Conservation (phyloP, 1,140 invertebrate species). For the Ceratitis capitata region DNA sequence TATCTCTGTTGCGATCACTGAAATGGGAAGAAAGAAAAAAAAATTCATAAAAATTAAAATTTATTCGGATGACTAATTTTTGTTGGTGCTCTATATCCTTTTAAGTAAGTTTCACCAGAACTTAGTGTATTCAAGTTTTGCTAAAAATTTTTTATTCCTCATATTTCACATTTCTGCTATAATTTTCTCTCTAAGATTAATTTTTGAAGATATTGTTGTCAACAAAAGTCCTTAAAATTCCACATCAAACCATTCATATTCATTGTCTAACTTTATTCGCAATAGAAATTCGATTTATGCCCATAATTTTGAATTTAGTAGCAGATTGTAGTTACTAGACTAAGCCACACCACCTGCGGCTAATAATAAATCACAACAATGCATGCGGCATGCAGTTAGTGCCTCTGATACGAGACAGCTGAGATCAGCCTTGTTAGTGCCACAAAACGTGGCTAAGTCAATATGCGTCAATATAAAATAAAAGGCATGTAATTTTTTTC, state of each 20-base stretch:
- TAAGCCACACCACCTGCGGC: neutral
- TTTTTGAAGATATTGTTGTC: too few relatives aligned
- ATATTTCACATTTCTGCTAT: too few relatives aligned
- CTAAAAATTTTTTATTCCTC: too few relatives aligned
- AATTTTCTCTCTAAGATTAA: too few relatives aligned
- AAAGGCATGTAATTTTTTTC: neutral
- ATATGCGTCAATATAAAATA: neutral
- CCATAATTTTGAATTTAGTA: neutral
- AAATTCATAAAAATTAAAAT: too few relatives aligned
- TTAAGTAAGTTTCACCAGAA: too few relatives aligned
- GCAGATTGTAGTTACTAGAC: neutral
- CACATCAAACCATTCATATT: neutral
- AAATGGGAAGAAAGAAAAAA: too few relatives aligned
- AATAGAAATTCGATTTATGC: neutral
- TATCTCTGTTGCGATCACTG: neutral
- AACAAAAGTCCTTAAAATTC: neutral
- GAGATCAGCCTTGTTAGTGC: neutral
- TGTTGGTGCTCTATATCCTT: too few relatives aligned
- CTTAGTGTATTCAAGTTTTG: too few relatives aligned
- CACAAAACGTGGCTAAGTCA: neutral
- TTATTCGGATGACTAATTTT: too few relatives aligned
- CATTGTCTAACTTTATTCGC: neutral
- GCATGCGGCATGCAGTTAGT: neutral
- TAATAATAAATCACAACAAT: neutral
- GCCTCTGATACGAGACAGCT: neutral